Evolutionary conservation across 2,888 invertebrate species (phyloP).

Genomic region (Metellina segmentata): DNA sequence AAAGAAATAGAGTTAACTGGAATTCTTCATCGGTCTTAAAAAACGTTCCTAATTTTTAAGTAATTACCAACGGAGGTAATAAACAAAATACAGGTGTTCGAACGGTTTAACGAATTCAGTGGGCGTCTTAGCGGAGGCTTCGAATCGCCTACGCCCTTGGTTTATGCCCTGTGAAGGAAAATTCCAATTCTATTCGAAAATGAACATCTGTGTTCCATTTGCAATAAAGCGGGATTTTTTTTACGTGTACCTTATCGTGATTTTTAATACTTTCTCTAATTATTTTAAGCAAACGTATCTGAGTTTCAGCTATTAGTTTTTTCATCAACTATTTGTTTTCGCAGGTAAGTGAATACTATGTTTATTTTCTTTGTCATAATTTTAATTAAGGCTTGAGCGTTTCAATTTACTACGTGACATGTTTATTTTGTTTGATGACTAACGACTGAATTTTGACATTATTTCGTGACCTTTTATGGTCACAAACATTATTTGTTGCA

Average conservation of each 20-base stretch:
- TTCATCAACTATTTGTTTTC: neutral
- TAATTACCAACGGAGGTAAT: neutral
- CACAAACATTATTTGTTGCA: no score
- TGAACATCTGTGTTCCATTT: neutral
- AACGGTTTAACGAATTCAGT: neutral
- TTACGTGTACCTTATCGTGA: no score
- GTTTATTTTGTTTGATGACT: no score
- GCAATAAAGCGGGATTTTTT: neutral
- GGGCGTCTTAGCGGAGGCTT: constrained; percentile 22
- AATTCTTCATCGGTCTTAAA: no score
- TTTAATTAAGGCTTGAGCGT: neutral
- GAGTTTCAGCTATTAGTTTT: neutral
- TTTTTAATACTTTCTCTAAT: neutral
- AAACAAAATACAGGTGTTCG: neutral
- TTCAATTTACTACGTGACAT: no score
- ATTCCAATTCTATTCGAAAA: neutral
- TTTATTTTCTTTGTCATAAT: neutral
- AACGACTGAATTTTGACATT: no score
- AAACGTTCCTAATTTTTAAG: neutral
- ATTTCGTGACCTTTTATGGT: no score
- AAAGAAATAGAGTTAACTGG: no score
- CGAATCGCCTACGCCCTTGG: neutral
- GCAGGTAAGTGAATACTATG: neutral
- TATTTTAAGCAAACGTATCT: neutral
- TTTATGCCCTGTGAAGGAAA: neutral